A percentile compares a stretch with the other conserved stretches of the same genome.
phyloP scores from a whole-genome alignment of 2,888 invertebrate genomes.

The Xestia xanthographa region DNA sequence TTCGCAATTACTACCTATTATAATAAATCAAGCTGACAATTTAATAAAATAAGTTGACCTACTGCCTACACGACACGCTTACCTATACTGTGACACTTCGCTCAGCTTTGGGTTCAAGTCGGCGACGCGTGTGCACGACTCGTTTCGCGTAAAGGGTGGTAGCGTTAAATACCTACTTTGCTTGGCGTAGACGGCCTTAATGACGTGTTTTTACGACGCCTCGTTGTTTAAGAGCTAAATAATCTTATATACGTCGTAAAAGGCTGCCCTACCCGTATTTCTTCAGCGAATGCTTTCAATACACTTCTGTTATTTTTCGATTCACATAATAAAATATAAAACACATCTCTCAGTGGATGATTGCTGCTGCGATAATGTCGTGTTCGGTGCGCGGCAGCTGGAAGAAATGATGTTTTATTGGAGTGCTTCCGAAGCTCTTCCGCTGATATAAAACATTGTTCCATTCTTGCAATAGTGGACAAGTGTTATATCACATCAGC shows the following conservation, averaged over 20 bases:
- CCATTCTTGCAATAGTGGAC: conserved; percentile 70
- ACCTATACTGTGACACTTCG: too few relatives aligned
- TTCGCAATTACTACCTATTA: too few relatives aligned
- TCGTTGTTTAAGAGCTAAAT: conserved; percentile 50
- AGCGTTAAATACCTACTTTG: too few relatives aligned
- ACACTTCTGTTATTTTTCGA: conserved; percentile 49
- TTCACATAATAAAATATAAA: conserved; percentile 59
- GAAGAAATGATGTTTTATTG: conserved; percentile 74
- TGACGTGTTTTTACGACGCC: conserved; percentile 67
- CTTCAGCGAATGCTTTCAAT: conserved; percentile 31
- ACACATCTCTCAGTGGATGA: conserved; percentile 61
- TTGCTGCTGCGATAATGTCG: conserved; percentile 71
- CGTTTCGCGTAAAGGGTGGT: too few relatives aligned
- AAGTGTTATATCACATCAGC: conserved; percentile 67
- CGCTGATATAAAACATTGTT: conserved; percentile 70
- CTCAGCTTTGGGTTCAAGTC: too few relatives aligned
- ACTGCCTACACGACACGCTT: too few relatives aligned
- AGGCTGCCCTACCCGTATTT: conserved; percentile 10
- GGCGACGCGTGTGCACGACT: too few relatives aligned
- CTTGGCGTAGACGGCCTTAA: too few relatives aligned
- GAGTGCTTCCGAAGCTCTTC: conserved; percentile 73
- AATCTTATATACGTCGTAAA: conserved; percentile 43
- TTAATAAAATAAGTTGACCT: too few relatives aligned
- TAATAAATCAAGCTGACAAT: too few relatives aligned
- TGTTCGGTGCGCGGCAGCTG: conserved; percentile 63